Conservation (phyloP, 2,113 vertebrate genomes). For the Ailurus styani region DNA sequence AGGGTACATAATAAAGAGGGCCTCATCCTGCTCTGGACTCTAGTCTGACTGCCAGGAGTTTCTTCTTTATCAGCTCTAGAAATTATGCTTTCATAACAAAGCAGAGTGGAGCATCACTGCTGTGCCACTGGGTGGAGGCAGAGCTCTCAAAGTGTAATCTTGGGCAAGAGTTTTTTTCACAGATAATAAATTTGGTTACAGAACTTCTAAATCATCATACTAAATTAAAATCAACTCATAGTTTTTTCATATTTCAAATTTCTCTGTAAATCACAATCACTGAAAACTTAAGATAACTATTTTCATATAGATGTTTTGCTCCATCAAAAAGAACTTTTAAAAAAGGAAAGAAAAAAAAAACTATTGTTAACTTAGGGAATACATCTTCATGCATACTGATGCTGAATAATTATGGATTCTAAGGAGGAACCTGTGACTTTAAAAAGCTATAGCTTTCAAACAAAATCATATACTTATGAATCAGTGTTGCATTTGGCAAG, state of each 20-base stretch:
- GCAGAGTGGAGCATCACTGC: background rate
- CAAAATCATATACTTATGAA: background rate
- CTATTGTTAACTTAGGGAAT: background rate
- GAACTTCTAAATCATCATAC: constrained; percentile 10
- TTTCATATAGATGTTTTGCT: background rate
- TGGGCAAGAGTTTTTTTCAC: background rate
- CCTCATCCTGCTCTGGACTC: background rate
- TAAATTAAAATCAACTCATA: background rate
- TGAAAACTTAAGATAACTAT: background rate
- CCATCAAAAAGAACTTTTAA: background rate
- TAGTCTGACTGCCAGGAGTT: background rate
- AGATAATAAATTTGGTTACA: background rate
- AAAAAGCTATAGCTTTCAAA: constrained; percentile 29
- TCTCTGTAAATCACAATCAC: background rate
- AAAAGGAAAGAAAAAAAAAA: background rate
- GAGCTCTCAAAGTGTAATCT: background rate
- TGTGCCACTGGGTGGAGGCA: constrained; percentile 60
- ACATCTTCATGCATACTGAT: background rate
- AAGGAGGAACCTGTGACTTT: background rate
- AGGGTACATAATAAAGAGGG: background rate
- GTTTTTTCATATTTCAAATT: background rate
- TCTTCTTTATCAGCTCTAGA: background rate
- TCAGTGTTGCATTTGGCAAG: background rate
- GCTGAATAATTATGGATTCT: background rate
- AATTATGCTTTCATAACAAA: background rate